Conservation (phyloP, 1,140 invertebrate genomes). For the Lineus longissimus region DNA sequence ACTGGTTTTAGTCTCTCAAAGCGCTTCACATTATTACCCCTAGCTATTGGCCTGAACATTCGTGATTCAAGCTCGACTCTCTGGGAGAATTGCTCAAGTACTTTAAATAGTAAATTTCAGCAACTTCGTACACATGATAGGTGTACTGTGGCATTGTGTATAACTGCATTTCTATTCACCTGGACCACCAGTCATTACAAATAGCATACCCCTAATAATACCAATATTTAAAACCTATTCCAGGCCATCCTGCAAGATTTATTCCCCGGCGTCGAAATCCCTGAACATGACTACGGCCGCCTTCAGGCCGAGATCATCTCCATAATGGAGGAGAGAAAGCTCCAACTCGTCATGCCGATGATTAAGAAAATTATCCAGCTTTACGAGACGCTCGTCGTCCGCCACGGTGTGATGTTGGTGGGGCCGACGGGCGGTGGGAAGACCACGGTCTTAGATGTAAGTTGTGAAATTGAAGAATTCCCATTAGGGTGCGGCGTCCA, state of each 20-base stretch:
- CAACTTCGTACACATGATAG: no score
- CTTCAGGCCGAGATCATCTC: slow-evolving; percentile 47
- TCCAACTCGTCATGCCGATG: slow-evolving; percentile 43
- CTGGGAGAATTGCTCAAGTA: no score
- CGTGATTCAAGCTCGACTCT: no score
- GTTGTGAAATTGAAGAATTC: slow-evolving; percentile 2
- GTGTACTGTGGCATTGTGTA: no score
- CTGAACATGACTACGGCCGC: slow-evolving; percentile 53
- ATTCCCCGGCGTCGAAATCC: slow-evolving; percentile 54
- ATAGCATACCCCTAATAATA: no score
- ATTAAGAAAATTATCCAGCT: slow-evolving; percentile 55
- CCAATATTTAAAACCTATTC: neutral
- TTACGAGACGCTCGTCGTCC: slow-evolving; percentile 54
- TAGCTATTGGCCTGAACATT: no score
- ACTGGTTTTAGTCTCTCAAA: no score
- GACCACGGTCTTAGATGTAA: slow-evolving; percentile 55
- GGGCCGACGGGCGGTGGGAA: slow-evolving; percentile 56
- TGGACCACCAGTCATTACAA: no score
- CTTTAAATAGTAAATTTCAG: no score
- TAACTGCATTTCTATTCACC: no score
- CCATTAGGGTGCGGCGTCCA: no score
- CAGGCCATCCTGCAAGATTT: slow-evolving; percentile 55
- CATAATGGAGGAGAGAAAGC: slow-evolving; percentile 27
- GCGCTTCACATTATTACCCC: no score
- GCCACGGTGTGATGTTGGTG: slow-evolving; percentile 56